These are phyloP conservation scores for Pangasianodon gigas DNA, from an alignment of 2,113 vertebrate species.

Conservation along the genomic window DNA sequence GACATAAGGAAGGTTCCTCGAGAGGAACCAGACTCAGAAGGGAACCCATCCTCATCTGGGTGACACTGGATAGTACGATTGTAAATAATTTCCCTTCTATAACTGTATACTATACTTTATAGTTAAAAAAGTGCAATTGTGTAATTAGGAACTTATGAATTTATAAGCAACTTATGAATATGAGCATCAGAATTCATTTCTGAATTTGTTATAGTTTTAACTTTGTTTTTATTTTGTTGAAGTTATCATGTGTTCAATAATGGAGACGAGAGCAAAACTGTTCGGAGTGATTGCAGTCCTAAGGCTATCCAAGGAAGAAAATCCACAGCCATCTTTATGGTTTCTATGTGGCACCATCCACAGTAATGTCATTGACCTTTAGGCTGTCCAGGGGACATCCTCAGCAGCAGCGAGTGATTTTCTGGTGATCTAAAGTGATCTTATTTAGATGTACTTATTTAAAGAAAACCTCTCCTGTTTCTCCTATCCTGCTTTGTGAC, in stretches of 20 bases:
- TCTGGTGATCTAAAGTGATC: not conserved
- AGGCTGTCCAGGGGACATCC: not conserved
- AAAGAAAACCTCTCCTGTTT: not conserved
- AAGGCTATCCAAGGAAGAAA: not conserved
- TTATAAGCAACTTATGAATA: not conserved
- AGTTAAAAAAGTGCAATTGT: not conserved
- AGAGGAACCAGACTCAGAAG: not conserved
- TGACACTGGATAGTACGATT: not conserved
- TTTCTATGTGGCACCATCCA: not conserved
- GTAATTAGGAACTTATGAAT: not conserved
- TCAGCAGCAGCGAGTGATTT: not conserved
- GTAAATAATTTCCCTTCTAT: not conserved
- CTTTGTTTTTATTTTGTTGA: not conserved
- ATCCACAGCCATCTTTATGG: not conserved
- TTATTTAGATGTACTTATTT: conserved; percentile 4
- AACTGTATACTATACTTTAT: not conserved
- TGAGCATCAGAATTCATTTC: not conserved
- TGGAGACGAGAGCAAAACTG: not conserved
- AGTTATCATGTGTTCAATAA: not conserved
- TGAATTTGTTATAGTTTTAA: not conserved
- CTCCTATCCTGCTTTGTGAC: not conserved
- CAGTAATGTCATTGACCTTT: not conserved
- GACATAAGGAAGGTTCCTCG: not conserved
- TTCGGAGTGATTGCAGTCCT: not conserved
- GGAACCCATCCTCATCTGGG: not conserved